Evolutionary conservation across 2,113 vertebrate genomes (phyloP), one percentile per base, ranked within the genome.

Genomic region (Speoplatyrhinus poulsoni): DNA sequence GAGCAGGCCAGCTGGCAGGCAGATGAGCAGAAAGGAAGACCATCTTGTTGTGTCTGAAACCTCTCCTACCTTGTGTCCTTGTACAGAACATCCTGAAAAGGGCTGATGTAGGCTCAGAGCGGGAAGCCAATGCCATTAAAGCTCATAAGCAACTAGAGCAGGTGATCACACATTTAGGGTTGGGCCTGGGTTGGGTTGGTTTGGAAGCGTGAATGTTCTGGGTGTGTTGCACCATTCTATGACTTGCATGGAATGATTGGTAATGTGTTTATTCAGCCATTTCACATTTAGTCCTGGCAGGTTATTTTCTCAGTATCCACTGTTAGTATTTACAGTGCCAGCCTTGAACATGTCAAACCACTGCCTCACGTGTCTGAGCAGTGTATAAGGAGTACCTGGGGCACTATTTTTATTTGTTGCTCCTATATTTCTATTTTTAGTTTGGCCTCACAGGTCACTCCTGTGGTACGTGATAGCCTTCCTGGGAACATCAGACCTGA

Each of bases 1-100:
- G 85, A 83, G 82, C 55, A 17, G 36, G 3, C 3, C 6, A 15
- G 19, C 46, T 47, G 1, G 71, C n/a, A 61, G 46, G 49, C 9
- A 9, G 9, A 5, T 9, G 17, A 6, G 16, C 16, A 47, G 55
- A 57, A 48, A n/a, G 19, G 26, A 46, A 26, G 41, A 41, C 16
- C 1, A 12, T 60, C 32, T 17, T 46, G 60, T 15, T 46, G 16
- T 52, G 46, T 62, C 48, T 60, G 13, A 26, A 48, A 15, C n/a
- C 36, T 48, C 47, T 60, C 32, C 52, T 12, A 17, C 13, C 60
- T 52, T 46, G 33, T 76, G 75, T 56, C 67, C 46, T 48, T 67
- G 0, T 4, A 62, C 82, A 93, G 97, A 99, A 98, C 75, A 98
- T 99, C 80, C 89, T 99, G 81, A 98, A 98, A 91, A 95, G 95